A percentile compares a stretch with the other conserved stretches of the same genome.
Conservation (phyloP, 2,888 invertebrate species). For the Drosophila paracracens region DNA sequence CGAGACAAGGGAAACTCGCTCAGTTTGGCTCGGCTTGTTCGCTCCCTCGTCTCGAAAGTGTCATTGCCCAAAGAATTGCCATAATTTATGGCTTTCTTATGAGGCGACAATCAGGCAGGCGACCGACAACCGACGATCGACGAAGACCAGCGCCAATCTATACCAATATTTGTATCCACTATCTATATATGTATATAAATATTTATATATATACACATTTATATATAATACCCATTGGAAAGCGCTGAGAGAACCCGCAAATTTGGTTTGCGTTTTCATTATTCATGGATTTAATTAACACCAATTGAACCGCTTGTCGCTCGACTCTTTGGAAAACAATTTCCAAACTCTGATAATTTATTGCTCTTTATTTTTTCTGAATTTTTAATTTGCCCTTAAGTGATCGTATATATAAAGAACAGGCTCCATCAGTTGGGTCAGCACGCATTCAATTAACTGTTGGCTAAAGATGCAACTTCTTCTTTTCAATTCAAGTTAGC, state of each 20-base stretch:
- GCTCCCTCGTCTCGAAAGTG: conserved; percentile 74
- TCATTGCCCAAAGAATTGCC: conserved; percentile 75
- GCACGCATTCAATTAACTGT: conserved; percentile 27
- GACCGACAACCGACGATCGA: conserved; percentile 33
- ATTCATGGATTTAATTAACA: conserved; percentile 85
- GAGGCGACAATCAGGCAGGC: conserved; percentile 69
- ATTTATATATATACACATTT: neutral
- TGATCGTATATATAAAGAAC: conserved; percentile 51
- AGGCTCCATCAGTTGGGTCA: conserved; percentile 26
- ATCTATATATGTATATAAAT: conserved; percentile 5
- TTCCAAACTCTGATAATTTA: conserved; percentile 70
- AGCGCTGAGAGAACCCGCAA: conserved; percentile 47
- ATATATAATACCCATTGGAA: conserved; percentile 4
- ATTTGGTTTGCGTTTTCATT: conserved; percentile 69
- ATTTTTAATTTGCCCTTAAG: conserved; percentile 72
- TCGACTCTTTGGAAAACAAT: conserved; percentile 71
- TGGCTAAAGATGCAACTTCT: conserved; percentile 12
- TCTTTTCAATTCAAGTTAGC: neutral
- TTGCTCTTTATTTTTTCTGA: conserved; percentile 50
- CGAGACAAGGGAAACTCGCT: conserved; percentile 59
- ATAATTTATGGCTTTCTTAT: conserved; percentile 83
- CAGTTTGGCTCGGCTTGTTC: conserved; percentile 39
- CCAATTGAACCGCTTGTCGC: conserved; percentile 85
- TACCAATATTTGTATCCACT: conserved; percentile 42
- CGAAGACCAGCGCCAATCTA: conserved; percentile 61